Percentiles rank a stretch among this genome's conserved stretches.
Conservation (phyloP, 2,888 invertebrate species). For the Rhimphoctona megacephalus region DNA sequence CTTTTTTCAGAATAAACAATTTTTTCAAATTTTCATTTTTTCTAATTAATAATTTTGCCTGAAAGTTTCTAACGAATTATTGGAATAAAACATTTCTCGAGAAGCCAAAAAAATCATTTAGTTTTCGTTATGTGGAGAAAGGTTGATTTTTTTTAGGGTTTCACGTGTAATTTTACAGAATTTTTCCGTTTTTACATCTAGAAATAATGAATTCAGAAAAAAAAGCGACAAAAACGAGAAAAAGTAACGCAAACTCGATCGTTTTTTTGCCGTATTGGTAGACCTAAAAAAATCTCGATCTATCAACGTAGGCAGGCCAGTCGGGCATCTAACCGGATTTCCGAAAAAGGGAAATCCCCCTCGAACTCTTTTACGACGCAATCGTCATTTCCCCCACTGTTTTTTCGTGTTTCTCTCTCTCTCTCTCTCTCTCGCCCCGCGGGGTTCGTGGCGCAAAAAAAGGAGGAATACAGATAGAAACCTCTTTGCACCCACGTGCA, state of each 20-base stretch:
- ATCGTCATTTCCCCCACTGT: constrained; percentile 44
- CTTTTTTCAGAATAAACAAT: no score
- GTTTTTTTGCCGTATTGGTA: constrained; percentile 19
- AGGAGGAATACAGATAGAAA: constrained; percentile 1
- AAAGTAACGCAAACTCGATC: background rate
- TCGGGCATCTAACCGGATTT: constrained; percentile 77
- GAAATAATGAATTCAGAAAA: background rate
- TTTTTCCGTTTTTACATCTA: background rate
- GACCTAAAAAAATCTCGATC: constrained; percentile 49
- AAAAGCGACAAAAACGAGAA: constrained; percentile 4
- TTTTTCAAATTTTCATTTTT: no score
- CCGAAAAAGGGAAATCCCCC: constrained; percentile 82
- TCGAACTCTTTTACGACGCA: constrained; percentile 73
- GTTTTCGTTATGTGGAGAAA: no score
- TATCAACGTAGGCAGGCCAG: constrained; percentile 51
- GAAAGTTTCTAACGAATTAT: no score
- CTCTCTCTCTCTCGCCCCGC: background rate
- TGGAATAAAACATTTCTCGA: no score
- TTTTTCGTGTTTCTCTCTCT: background rate
- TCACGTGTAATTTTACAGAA: no score
- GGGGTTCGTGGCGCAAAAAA: constrained; percentile 22
- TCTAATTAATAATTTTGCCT: no score
- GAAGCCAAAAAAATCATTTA: no score
- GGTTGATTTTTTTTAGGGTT: no score
- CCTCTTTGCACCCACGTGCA: constrained; percentile 72